phyloP scores from a whole-genome alignment of 2,797 vertebrate species.

The Cygnus olor region DNA sequence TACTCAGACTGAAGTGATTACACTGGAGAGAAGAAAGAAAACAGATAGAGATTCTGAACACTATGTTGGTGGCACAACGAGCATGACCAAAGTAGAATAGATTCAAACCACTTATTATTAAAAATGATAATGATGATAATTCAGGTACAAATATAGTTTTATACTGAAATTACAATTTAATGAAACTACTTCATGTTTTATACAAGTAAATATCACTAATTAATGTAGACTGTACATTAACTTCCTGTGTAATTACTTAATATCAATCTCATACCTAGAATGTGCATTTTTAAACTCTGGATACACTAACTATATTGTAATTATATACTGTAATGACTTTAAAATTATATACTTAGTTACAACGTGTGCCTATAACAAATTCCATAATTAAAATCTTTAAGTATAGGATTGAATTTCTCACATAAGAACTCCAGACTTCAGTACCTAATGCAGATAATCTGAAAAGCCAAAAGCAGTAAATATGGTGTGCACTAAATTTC shows the following conservation, averaged over 20 bases:
- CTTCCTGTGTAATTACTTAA: neutral
- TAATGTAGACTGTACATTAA: neutral
- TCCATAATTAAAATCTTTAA: neutral
- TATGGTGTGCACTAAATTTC: neutral
- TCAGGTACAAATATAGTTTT: neutral
- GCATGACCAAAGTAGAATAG: neutral
- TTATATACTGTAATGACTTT: neutral
- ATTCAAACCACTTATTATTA: neutral
- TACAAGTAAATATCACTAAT: neutral
- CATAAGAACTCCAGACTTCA: neutral
- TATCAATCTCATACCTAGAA: neutral
- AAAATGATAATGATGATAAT: neutral
- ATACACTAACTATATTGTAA: neutral
- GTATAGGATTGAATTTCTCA: neutral
- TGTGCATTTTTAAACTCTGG: slow-evolving; percentile 14
- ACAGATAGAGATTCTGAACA: neutral
- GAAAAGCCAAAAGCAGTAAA: neutral
- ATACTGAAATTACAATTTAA: neutral
- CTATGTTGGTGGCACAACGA: neutral
- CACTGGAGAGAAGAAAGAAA: neutral
- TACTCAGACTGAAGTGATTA: neutral
- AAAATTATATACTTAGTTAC: neutral
- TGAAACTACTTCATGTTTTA: neutral
- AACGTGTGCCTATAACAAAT: neutral
- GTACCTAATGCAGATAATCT: neutral